Evolutionary conservation across 2,113 vertebrate genomes (phyloP), one percentile per base, ranked within the genome.

Genomic region (Oncorhynchus gorbuscha): DNA sequence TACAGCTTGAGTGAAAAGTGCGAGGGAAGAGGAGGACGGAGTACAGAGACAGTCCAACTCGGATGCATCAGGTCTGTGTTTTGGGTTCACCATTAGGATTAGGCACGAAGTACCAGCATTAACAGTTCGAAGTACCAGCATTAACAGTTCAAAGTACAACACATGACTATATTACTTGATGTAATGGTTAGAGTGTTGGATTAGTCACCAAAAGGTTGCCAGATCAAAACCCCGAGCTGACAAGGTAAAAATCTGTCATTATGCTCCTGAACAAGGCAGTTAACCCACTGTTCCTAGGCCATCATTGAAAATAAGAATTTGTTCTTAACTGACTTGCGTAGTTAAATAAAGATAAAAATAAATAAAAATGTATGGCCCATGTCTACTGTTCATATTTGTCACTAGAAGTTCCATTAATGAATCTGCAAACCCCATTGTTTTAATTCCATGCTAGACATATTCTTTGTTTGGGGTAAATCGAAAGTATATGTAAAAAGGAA

Each of bases 381-480:
- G 55, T 58, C 20, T 58, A 20, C 4, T 58, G 55, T 58, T 58
- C 55, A 18, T 58, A 20, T 20, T 6, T 58, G 55, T 18, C 18
- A 58, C 16, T 58, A 32, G 28, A 28, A 28, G 28, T 87, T 82
- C 81, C 78, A 86, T 85, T 88, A 89, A 72, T 82, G 86, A 85
- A 87, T 28, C 85, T 88, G 86, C 81, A 84, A 79, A 73, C 81
- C 35, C 82, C 84, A 83, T 89, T 90, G 86, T 90, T 89, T 90
- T 90, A 88, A 90, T 91, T 90, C 88, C 85, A 90, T 88, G 88
- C 89, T 88, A 87, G 89, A 89, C 68, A 35, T 86, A 76, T 73
- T 88, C 82, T 85, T 73, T 84, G 79, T 84, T 88, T 79, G 76
- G 14, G 77, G 86, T 81, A 77, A 84, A 87, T 88, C 77, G 75